Conservation (phyloP, 2,888 invertebrate species). For the Eudemis profundana region DNA sequence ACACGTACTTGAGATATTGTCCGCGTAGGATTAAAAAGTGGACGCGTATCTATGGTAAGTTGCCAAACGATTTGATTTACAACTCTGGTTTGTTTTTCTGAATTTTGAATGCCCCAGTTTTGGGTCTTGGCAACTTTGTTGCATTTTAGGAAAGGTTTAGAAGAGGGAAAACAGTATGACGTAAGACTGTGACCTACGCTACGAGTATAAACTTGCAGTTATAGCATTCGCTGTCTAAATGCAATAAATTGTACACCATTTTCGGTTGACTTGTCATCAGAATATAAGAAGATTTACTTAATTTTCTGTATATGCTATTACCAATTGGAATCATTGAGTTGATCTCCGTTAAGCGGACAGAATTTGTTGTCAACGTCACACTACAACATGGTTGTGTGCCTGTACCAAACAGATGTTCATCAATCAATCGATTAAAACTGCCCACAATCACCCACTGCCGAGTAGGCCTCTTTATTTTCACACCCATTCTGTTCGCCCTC, state of each 20-base stretch:
- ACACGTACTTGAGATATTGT: slow-evolving; percentile 52
- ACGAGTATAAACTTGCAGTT: not conserved
- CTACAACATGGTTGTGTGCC: not conserved
- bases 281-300: too few relatives aligned
- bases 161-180: not conserved
- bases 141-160: not conserved
- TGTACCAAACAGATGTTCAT: slow-evolving; percentile 23
- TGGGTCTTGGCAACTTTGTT: slow-evolving; percentile 10
- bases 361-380: not conserved
- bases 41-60: slow-evolving; percentile 34
- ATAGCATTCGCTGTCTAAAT: too few relatives aligned
- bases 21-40: slow-evolving; percentile 44
- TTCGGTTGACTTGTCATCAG: too few relatives aligned
- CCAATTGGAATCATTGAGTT: not conserved
- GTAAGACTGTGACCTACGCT: not conserved
- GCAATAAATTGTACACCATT: too few relatives aligned
- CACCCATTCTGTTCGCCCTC: slow-evolving; percentile 1
- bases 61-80: slow-evolving; percentile 38
- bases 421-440: slow-evolving; percentile 11
- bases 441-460: slow-evolving; percentile 3
- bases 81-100: slow-evolving; percentile 6
- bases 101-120: slow-evolving; percentile 21
- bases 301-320: too few relatives aligned
- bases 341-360: not conserved
- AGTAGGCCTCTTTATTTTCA: slow-evolving; percentile 13